Evolutionary conservation across 2,113 vertebrate genomes (phyloP).

Genomic region (Hippolais icterina): DNA sequence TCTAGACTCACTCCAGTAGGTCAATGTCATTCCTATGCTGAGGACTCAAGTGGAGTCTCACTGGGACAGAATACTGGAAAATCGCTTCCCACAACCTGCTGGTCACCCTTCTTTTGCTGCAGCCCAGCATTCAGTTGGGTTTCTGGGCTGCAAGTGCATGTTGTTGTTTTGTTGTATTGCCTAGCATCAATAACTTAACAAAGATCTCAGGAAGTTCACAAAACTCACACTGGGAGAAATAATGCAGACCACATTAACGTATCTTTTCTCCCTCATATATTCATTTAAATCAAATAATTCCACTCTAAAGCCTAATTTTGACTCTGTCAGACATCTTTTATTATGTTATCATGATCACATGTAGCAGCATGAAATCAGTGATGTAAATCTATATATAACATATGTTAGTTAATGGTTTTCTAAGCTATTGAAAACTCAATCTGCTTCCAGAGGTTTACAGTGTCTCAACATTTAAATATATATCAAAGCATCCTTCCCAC

Average conservation of each 20-base stretch:
- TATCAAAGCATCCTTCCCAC: neutral
- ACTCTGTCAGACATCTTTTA: neutral
- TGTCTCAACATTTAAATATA: neutral
- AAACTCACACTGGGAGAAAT: neutral
- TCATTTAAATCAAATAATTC: neutral
- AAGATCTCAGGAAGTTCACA: neutral
- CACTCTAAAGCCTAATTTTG: neutral
- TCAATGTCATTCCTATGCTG: neutral
- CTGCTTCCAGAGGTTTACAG: neutral
- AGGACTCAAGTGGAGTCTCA: neutral
- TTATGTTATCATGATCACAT: neutral
- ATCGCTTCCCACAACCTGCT: neutral
- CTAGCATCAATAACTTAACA: neutral
- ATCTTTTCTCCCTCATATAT: neutral
- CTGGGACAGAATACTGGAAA: neutral
- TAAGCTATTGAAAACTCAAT: neutral
- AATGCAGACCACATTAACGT: neutral
- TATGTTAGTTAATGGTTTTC: neutral
- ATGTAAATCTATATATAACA: neutral
- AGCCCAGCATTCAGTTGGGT: neutral
- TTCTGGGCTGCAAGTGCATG: neutral
- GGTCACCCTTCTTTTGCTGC: neutral
- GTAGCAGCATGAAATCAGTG: neutral
- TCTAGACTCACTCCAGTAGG: rapidly evolving
- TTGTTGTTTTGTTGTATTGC: neutral